These are phyloP conservation scores for Drosophila burlai DNA, from an alignment of 1,140 invertebrate species.

Conservation along the genomic window DNA sequence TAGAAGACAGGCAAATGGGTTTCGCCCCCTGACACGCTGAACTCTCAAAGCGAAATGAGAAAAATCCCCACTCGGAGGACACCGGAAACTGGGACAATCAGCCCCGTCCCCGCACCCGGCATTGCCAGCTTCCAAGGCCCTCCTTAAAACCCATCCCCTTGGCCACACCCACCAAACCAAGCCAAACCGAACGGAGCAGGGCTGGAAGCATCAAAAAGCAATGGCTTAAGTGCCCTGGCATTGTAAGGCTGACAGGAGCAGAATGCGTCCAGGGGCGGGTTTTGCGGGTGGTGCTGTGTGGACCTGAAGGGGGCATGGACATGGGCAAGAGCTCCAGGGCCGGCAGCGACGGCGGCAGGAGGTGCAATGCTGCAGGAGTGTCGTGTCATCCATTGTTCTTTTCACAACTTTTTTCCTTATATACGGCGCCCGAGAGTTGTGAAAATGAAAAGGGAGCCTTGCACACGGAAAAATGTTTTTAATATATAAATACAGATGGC, in stretches of 20 bases:
- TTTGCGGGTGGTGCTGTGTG: neutral
- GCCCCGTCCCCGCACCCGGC: neutral
- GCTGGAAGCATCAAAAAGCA: constrained; percentile 74
- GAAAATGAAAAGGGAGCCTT: constrained; percentile 70
- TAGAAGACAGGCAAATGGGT: constrained; percentile 74
- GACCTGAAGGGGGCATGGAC: neutral
- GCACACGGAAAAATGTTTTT: constrained; percentile 9
- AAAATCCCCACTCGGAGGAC: constrained; percentile 72
- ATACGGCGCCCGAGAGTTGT: constrained; percentile 36
- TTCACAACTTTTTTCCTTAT: constrained; percentile 65
- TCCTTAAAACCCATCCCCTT: constrained; percentile 17
- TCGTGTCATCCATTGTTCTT: constrained; percentile 72
- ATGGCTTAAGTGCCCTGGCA: constrained; percentile 78
- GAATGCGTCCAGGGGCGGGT: constrained; percentile 33
- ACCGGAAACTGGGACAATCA: constrained; percentile 78
- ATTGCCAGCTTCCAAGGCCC: constrained; percentile 6
- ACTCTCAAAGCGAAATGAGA: constrained; percentile 75
- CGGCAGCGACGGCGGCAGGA: constrained; percentile 3
- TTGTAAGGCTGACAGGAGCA: constrained; percentile 73
- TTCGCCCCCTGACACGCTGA: constrained; percentile 77
- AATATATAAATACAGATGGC: constrained; percentile 1
- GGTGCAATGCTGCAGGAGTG: constrained; percentile 38
- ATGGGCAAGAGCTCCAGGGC: neutral
- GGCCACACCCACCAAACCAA: constrained; percentile 13
- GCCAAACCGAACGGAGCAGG: constrained; percentile 18